Conservation (phyloP, 2,888 invertebrate genomes). For the Nudaria mundana region DNA sequence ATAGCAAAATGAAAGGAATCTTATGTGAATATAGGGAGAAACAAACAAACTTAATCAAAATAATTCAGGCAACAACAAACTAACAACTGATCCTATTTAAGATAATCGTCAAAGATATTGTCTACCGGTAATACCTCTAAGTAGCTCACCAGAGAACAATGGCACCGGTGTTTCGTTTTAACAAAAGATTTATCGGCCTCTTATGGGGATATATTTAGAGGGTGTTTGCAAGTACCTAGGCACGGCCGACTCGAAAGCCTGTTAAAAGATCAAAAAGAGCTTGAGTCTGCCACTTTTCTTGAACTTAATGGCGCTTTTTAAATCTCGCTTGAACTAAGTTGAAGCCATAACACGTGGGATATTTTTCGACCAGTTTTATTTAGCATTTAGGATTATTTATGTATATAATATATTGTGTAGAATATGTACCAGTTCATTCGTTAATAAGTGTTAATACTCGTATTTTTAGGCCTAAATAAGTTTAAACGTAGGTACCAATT, state of each 20-base stretch:
- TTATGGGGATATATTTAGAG: slow-evolving; percentile 28
- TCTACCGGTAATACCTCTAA: slow-evolving; percentile 15
- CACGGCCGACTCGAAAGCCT: slow-evolving; percentile 22
- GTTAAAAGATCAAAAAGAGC: slow-evolving; percentile 32
- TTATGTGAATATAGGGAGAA: no score
- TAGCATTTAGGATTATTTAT: no score
- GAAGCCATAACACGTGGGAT: neutral
- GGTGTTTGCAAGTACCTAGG: slow-evolving; percentile 17
- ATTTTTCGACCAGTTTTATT: neutral
- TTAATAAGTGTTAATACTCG: no score
- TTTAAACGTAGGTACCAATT: no score
- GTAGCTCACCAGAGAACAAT: slow-evolving; percentile 23
- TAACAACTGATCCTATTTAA: slow-evolving; percentile 37
- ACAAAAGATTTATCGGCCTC: slow-evolving; percentile 37
- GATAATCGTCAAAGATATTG: slow-evolving; percentile 38
- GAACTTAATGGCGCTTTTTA: slow-evolving; percentile 14
- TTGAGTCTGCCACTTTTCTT: slow-evolving; percentile 12
- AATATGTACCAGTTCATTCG: no score
- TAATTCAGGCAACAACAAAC: slow-evolving; percentile 28
- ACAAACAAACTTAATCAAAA: slow-evolving; percentile 31
- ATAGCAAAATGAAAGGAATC: no score
- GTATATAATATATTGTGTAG: no score
- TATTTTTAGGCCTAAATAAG: no score
- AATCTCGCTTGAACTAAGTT: slow-evolving; percentile 4
- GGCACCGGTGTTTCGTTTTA: slow-evolving; percentile 32